Percentiles rank a stretch among this genome's conserved stretches.
These are phyloP conservation scores for Cardiocondyla obscurior DNA, from an alignment of 1,140 invertebrate species.

Conservation along the genomic window DNA sequence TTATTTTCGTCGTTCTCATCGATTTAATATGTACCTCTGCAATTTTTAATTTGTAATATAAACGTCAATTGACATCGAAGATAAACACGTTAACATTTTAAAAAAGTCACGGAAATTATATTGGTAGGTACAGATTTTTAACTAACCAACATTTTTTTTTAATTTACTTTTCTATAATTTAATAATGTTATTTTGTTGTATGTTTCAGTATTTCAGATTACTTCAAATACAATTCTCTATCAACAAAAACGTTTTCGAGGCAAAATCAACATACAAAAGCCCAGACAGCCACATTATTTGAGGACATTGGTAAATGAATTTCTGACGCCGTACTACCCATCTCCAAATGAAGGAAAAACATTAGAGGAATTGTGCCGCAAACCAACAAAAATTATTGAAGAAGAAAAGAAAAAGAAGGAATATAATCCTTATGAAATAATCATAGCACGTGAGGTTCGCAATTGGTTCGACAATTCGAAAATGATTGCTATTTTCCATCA, in stretches of 20 bases:
- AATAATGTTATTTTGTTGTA: slow-evolving; percentile 34
- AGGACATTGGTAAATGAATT: slow-evolving; percentile 86
- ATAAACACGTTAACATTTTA: slow-evolving; percentile 20
- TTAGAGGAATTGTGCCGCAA: slow-evolving; percentile 75
- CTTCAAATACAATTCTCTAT: slow-evolving; percentile 75
- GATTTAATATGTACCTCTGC: background rate
- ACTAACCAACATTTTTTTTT: background rate
- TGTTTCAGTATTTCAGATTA: slow-evolving; percentile 76
- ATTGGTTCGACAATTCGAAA: slow-evolving; percentile 88
- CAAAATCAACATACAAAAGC: slow-evolving; percentile 90
- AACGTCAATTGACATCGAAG: background rate
- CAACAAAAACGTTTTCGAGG: slow-evolving; percentile 87
- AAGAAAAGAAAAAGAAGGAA: slow-evolving; percentile 69
- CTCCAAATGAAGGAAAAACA: slow-evolving; percentile 74
- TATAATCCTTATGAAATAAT: slow-evolving; percentile 89
- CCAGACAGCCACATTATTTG: slow-evolving; percentile 87
- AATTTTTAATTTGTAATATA: slow-evolving; percentile 8
- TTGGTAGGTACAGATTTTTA: slow-evolving; percentile 31
- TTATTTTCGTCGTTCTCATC: background rate
- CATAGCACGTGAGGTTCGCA: slow-evolving; percentile 87
- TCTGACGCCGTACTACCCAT: slow-evolving; percentile 85
- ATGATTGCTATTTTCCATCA: slow-evolving; percentile 88
- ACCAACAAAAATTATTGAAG: slow-evolving; percentile 1
- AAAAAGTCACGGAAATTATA: background rate
- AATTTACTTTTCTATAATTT: background rate